Conservation (phyloP, 2,888 invertebrate genomes). For the Agrochola macilenta region DNA sequence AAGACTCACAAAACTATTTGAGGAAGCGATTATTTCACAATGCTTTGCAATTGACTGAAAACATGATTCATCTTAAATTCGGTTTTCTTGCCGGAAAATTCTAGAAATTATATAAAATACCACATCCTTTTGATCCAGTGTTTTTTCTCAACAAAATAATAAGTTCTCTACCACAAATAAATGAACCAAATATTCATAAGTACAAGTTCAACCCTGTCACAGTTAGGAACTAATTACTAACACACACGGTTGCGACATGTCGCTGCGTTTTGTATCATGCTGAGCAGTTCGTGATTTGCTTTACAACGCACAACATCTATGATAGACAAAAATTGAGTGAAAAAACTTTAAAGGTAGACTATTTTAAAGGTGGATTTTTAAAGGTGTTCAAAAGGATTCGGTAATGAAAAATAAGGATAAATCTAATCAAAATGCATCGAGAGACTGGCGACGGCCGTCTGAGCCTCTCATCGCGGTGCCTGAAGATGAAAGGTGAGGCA, state of each 20-base stretch:
- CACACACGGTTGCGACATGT: slow-evolving; percentile 72
- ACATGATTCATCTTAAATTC: slow-evolving; percentile 10
- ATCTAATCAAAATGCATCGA: slow-evolving; percentile 82
- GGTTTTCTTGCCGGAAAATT: slow-evolving; percentile 3
- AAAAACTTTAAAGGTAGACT: slow-evolving; percentile 9
- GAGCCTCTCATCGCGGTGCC: slow-evolving; percentile 86
- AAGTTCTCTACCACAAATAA: slow-evolving; percentile 8
- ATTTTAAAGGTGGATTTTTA: slow-evolving; percentile 7
- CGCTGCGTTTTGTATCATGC: slow-evolving; percentile 66
- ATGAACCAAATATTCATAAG: slow-evolving; percentile 33
- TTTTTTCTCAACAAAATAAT: not conserved
- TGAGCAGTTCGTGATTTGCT: slow-evolving; percentile 76
- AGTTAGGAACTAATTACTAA: slow-evolving; percentile 79
- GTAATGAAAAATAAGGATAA: slow-evolving; percentile 85
- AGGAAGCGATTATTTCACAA: slow-evolving; percentile 20
- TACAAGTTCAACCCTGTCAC: slow-evolving; percentile 72
- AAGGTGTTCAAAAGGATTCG: slow-evolving; percentile 47
- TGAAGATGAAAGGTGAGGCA: slow-evolving; percentile 89
- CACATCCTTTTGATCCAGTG: not conserved
- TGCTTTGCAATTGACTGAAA: slow-evolving; percentile 12
- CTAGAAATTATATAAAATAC: slow-evolving; percentile 9
- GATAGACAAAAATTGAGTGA: slow-evolving; percentile 16
- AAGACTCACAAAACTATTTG: slow-evolving; percentile 18
- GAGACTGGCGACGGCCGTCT: slow-evolving; percentile 83
- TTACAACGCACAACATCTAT: slow-evolving; percentile 70